phyloP scores from a whole-genome alignment of 2,113 vertebrate genomes.

The Rhabdomys dilectus region DNA sequence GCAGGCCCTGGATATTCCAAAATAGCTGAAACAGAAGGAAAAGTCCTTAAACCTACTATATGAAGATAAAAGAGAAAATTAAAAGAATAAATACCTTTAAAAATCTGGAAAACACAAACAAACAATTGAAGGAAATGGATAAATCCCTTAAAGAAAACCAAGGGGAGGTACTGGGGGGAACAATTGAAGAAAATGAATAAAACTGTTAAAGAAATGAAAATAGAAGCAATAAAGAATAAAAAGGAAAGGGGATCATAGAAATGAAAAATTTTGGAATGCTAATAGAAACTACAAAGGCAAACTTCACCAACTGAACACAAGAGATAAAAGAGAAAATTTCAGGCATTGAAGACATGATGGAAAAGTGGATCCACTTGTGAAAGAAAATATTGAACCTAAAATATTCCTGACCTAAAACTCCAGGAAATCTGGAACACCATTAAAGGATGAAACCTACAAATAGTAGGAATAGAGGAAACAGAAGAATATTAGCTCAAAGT shows the following conservation, averaged over 20 bases:
- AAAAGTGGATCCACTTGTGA: neutral
- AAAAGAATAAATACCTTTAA: neutral
- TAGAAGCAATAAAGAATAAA: neutral
- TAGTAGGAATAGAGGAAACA: neutral
- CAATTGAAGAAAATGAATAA: neutral
- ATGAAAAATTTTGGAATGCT: neutral
- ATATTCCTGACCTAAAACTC: neutral
- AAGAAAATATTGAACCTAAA: neutral
- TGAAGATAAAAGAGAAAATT: neutral
- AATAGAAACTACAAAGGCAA: neutral
- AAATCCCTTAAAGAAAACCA: neutral
- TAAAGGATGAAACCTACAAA: neutral
- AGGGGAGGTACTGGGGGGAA: too few relatives aligned
- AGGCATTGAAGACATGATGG: neutral
- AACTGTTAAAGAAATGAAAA: neutral
- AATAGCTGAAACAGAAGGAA: neutral
- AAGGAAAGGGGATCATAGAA: neutral
- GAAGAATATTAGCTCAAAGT: neutral
- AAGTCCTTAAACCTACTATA: neutral
- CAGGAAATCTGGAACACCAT: neutral
- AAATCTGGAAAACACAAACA: neutral
- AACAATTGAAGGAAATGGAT: neutral
- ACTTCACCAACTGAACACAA: neutral
- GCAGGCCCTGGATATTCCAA: neutral
- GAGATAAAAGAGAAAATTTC: neutral